phyloP scores from a whole-genome alignment of 2,888 invertebrate species.

The Autographa pulchrina region DNA sequence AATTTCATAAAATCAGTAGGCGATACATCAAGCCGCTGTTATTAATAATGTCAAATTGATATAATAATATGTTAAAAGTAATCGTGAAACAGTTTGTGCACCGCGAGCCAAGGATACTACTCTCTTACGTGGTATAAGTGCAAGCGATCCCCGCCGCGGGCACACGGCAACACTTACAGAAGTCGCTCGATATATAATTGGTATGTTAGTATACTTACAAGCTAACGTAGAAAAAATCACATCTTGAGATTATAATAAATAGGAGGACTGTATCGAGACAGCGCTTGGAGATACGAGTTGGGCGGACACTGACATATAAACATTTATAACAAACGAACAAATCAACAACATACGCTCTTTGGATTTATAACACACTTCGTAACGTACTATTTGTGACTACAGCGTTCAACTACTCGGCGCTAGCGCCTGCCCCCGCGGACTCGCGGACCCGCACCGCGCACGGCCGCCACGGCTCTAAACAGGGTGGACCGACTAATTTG shows the following conservation, averaged over 20 bases:
- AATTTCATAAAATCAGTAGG: conserved; percentile 78
- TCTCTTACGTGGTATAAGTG: conserved; percentile 85
- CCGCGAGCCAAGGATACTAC: conserved; percentile 74
- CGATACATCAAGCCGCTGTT: conserved; percentile 80
- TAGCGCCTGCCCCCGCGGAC: conserved; percentile 47
- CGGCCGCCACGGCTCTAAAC: conserved; percentile 28
- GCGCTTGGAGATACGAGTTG: conserved; percentile 83
- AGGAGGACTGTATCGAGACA: conserved; percentile 83
- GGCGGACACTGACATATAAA: conserved; percentile 74
- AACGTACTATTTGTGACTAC: conserved; percentile 79
- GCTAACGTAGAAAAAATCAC: conserved; percentile 85
- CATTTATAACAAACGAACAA: conserved; percentile 63
- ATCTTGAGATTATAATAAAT: conserved; percentile 87
- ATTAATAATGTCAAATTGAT: conserved; percentile 73
- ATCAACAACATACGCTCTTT: conserved; percentile 80
- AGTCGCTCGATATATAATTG: conserved; percentile 66
- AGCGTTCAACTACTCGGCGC: conserved; percentile 75
- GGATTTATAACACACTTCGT: conserved; percentile 76
- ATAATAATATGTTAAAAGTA: conserved; percentile 65
- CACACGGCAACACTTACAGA: conserved; percentile 68
- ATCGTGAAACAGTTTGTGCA: conserved; percentile 65
- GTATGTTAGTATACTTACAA: conserved; percentile 84
- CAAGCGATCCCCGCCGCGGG: conserved; percentile 77
- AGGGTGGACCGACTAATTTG: conserved; percentile 48
- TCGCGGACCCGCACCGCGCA: conserved; percentile 22